These are phyloP conservation scores for Strigamia transsilvanica DNA, from an alignment of 2,888 invertebrate genomes.

Conservation along the genomic window DNA sequence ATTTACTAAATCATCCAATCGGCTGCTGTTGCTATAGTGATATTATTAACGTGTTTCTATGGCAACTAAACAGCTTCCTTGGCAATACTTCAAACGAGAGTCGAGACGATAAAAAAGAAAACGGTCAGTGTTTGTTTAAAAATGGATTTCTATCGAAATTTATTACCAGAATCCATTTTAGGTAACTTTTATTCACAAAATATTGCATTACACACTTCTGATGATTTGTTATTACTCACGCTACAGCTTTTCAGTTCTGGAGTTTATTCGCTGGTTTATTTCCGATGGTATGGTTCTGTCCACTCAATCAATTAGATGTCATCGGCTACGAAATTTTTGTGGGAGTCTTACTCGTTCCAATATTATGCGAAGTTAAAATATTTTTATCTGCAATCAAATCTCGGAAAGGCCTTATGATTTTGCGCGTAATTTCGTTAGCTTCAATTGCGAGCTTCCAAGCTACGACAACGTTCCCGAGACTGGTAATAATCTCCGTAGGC, in stretches of 20 bases:
- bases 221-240: neutral
- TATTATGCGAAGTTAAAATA: slow-evolving; percentile 57
- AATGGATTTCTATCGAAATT: no score
- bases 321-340: slow-evolving; percentile 65
- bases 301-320: slow-evolving; percentile 64
- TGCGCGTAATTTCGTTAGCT: slow-evolving; percentile 60
- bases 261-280: neutral
- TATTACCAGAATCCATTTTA: neutral
- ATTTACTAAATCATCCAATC: neutral
- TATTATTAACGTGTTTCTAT: neutral
- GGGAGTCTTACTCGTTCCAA: slow-evolving; percentile 61
- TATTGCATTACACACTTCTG: neutral
- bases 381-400: slow-evolving; percentile 52
- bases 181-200: neutral
- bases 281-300: slow-evolving; percentile 60
- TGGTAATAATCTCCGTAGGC: slow-evolving; percentile 61
- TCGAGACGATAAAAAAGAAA: neutral
- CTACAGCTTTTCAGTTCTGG: neutral
- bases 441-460: slow-evolving; percentile 62
- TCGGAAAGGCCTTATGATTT: slow-evolving; percentile 57
- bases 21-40: no score
- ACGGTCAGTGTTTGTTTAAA: no score
- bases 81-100: neutral
- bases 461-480: slow-evolving; percentile 58
- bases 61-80: neutral